Evolutionary conservation across 2,888 invertebrate species (phyloP).

Genomic region (Agonopterix arenella): DNA sequence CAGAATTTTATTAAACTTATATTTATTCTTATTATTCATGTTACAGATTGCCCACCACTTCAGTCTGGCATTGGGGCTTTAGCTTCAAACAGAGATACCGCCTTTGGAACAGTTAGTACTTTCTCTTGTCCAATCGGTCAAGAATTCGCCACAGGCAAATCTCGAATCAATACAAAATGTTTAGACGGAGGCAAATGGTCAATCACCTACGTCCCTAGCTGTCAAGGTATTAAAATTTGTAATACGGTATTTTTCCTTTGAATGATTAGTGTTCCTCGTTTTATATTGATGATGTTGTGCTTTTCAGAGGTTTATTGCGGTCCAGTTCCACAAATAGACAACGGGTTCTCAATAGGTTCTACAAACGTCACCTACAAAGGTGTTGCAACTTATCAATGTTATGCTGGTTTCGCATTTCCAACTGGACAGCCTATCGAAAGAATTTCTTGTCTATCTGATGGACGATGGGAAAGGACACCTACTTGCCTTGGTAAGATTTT

Average conservation of each 20-base stretch:
- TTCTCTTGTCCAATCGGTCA: constrained; percentile 96
- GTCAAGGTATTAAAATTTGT: constrained; percentile 81
- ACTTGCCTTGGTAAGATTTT: constrained; percentile 84
- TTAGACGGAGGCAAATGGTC: constrained; percentile 95
- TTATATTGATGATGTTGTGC: neutral
- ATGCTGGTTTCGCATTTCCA: constrained; percentile 96
- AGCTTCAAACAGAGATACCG: constrained; percentile 93
- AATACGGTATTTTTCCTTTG: neutral
- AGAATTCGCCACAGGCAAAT: constrained; percentile 94
- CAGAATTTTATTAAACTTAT: constrained; percentile 3
- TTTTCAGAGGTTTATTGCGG: constrained; percentile 93
- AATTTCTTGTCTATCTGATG: constrained; percentile 92
- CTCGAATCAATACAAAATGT: constrained; percentile 90
- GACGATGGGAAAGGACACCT: constrained; percentile 94
- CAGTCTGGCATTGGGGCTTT: constrained; percentile 91
- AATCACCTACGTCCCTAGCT: constrained; percentile 92
- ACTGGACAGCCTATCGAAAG: constrained; percentile 91
- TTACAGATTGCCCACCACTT: constrained; percentile 89
- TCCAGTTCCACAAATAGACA: constrained; percentile 98
- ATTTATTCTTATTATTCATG: too few relatives aligned
- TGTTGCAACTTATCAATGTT: constrained; percentile 96
- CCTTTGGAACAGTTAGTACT: constrained; percentile 91
- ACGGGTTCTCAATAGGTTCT: constrained; percentile 96
- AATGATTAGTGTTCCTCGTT: neutral
- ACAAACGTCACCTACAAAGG: constrained; percentile 97